Percentiles rank a stretch among this genome's conserved stretches.
These are phyloP conservation scores for Hippopotamyrus pictus DNA, from an alignment of 2,797 vertebrate genomes.

Conservation along the genomic window DNA sequence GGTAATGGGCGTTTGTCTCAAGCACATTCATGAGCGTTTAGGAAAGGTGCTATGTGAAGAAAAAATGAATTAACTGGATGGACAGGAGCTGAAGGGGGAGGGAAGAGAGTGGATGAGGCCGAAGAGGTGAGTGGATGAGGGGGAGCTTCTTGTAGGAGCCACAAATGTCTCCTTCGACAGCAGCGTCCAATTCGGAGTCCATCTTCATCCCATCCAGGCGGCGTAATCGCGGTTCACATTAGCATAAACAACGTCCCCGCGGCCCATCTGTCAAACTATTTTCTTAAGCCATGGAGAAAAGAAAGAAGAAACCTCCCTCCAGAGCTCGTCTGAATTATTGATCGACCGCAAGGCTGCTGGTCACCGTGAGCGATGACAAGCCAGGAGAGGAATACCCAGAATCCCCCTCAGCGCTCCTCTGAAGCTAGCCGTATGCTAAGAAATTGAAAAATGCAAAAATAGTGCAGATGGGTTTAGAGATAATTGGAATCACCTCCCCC, in stretches of 20 bases:
- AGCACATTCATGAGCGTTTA: background rate
- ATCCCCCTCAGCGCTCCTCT: background rate
- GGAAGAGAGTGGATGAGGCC: background rate
- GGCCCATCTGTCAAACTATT: background rate
- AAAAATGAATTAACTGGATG: background rate
- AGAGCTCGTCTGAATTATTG: conserved; percentile 3
- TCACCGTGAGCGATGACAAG: conserved; percentile 12
- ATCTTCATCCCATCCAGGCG: conserved; percentile 14
- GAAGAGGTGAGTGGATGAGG: background rate
- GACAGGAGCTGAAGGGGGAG: background rate
- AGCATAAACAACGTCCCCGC: background rate
- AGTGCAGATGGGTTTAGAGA: background rate
- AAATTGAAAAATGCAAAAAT: background rate
- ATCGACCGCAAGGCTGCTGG: background rate
- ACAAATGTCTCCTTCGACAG: background rate
- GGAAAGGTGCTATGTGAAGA: background rate
- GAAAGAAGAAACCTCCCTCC: background rate
- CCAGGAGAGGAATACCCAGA: background rate
- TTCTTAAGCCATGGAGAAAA: background rate
- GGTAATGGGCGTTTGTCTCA: background rate
- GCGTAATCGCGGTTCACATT: conserved; percentile 18
- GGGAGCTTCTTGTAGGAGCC: background rate
- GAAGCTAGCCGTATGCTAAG: background rate
- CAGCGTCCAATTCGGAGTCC: background rate
- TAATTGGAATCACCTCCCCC: background rate